These are phyloP conservation scores for Drosophila hydei DNA, from an alignment of 1,140 invertebrate species.

Conservation along the genomic window DNA sequence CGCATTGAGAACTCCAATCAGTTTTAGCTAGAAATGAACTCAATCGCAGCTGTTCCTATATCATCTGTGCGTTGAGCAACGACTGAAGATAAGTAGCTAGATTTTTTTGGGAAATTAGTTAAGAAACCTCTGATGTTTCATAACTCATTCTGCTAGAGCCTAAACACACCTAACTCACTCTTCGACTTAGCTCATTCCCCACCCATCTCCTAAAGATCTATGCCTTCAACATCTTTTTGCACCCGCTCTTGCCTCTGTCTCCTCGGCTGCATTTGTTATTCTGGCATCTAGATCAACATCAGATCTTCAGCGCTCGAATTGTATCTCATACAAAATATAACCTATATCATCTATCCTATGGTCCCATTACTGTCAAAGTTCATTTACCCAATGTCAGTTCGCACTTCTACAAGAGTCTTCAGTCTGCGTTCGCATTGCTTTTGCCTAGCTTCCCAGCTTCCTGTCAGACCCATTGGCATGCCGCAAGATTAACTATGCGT, in stretches of 20 bases:
- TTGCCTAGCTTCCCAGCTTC: conserved; percentile 30
- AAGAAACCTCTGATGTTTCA: no score
- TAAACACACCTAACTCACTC: no score
- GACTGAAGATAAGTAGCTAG: no score
- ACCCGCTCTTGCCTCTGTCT: no score
- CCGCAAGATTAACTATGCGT: conserved; percentile 62
- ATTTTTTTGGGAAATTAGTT: no score
- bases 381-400: conserved; percentile 57
- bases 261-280: no score
- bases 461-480: conserved; percentile 39
- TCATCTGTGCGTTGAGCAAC: no score
- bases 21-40: not conserved
- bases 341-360: conserved; percentile 18
- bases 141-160: no score
- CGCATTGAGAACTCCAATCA: not conserved
- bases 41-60: not conserved
- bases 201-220: no score
- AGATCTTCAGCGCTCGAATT: not conserved
- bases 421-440: not conserved
- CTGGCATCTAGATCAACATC: no score
- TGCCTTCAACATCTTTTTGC: no score
- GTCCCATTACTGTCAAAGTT: conserved; percentile 64
- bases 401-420: conserved; percentile 37
- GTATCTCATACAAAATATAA: not conserved
- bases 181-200: no score